Base-by-base conservation (phyloP, 1,140 invertebrate genomes). In the Cotesia glomerata region DNA sequence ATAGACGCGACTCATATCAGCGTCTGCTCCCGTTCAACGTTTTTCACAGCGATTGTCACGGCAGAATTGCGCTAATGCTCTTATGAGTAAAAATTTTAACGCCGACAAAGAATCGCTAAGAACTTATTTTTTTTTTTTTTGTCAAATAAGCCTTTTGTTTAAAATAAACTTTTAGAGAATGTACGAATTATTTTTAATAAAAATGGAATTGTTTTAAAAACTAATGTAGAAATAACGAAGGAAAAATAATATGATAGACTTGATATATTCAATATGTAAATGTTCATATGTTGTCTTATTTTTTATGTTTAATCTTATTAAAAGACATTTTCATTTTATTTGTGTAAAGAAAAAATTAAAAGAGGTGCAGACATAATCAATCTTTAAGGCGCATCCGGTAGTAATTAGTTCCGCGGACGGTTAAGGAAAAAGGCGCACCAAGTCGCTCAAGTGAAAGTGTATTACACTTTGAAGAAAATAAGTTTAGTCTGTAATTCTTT, bases 11-110 rank as follows among this genome's bases (percentile, higher is more conserved):
- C 26, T 36, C 64, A 71, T 75, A 78, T 79, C 74, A 74, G 69
- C 56, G 63, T 59, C 35, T 69, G 75, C 81, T 80, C 71, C 75
- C 76, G 77, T 77, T 81, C 75, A 62, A 56, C 71, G 36, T 32
- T n/a, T 18, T 64, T 52, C 8, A 58, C 56, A 67, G 45, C 76
- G 75, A 79, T 81, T 78, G 72, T 74, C 49, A 73, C 16, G 36
- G n/a, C 76, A 76, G 75, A 73, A 61, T 69, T 78, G 76, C 65
- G 71, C 70, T 72, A 26, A 59, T 76, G 51, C 4, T 45, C 39
- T 16, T 63, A 35, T 49, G 52, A 65, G 51, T 9, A 26, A 63
- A 59, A 18, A 62, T 32, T 56, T 45, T 64, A 74, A 74, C 45
- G 35, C 35, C n/a, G 7, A 68, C 13, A 56, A 65, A 14, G 5